Evolutionary conservation across 2,113 vertebrate genomes (phyloP).

Genomic region (Nibea coibor): DNA sequence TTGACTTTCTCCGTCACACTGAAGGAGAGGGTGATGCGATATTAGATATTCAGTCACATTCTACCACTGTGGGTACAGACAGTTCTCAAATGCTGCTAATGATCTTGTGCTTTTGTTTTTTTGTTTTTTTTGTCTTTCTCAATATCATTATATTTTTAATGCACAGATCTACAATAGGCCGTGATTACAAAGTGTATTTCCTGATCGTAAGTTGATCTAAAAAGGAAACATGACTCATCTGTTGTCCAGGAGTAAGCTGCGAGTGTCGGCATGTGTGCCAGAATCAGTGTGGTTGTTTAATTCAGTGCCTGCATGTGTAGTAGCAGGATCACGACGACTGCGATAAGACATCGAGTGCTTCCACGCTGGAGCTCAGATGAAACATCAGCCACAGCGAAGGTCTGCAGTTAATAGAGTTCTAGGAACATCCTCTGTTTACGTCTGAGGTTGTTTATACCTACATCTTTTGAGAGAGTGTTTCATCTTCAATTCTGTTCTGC

Average conservation of each 20-base stretch:
- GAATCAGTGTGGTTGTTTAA: conserved; percentile 15
- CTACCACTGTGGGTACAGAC: background rate
- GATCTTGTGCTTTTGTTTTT: too few species aligned
- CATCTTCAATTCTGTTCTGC: conserved; percentile 3
- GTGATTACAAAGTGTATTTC: background rate
- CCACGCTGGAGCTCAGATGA: background rate
- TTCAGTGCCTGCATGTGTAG: background rate
- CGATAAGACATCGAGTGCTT: background rate
- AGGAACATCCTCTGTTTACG: background rate
- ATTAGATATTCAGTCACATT: background rate
- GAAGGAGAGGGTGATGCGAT: too few species aligned
- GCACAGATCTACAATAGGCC: background rate
- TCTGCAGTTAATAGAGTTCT: background rate
- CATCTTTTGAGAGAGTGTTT: background rate
- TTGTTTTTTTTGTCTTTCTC: too few species aligned
- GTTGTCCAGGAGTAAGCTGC: conserved; percentile 15
- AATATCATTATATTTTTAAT: too few species aligned
- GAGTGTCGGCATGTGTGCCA: conserved; percentile 3
- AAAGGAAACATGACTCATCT: conserved; percentile 49
- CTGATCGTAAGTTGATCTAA: conserved; percentile 25
- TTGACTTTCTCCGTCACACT: too few species aligned
- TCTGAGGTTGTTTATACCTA: background rate
- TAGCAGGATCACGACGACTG: conserved; percentile 3
- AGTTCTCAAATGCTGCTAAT: background rate
- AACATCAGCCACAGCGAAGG: background rate